Evolutionary conservation across 2,797 vertebrate species (phyloP), one percentile per base, ranked within the genome.

Genomic region (Lithobates pipiens): DNA sequence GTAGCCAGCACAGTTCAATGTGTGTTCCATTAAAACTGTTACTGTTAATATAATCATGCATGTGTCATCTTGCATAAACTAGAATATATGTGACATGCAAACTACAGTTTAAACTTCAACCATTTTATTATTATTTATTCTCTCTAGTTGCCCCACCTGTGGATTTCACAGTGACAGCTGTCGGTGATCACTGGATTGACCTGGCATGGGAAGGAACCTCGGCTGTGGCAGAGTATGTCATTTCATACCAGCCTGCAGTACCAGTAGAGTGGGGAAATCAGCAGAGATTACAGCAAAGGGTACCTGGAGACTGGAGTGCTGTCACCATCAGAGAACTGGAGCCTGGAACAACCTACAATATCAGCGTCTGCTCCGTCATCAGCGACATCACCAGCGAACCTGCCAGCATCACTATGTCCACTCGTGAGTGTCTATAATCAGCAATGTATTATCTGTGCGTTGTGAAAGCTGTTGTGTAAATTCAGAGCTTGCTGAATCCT

Each of bases 341-440:
- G 87, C 96, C 97, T 0, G 98, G 97, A 16, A 86, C 98, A 77
- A 96, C 97, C 90, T 99, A 99, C 94, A 97, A 96, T 89, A 92
- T 99, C 93, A 98, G 96, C 23, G 88, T 99, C 91, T 98, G 96
- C 0, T 94, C 98, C 0, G 96, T 98, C 90, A 96, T 99, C 88
- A 96, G 97, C 83, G 95, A 95, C 3, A 91, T 93, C 88, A 95
- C 96, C 94, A 99, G 98, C 80, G 90, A 92, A 67, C 97, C 98
- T 0, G 91, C 95, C 85, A 96, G 94, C 86, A 94, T 96, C 88
- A 95, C 94, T 78, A 95, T 96, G 88, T 96, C 96, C 83, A 99
- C 98, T 82, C 97, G 98, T 99, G 93, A 97, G 98, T 96, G 92
- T 80, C 77, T 4, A 5, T 67, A 67, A 61, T 8, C 21, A 21